Evolutionary conservation across 2,797 vertebrate genomes (phyloP).

Genomic region (Pantherophis alleghaniensis): DNA sequence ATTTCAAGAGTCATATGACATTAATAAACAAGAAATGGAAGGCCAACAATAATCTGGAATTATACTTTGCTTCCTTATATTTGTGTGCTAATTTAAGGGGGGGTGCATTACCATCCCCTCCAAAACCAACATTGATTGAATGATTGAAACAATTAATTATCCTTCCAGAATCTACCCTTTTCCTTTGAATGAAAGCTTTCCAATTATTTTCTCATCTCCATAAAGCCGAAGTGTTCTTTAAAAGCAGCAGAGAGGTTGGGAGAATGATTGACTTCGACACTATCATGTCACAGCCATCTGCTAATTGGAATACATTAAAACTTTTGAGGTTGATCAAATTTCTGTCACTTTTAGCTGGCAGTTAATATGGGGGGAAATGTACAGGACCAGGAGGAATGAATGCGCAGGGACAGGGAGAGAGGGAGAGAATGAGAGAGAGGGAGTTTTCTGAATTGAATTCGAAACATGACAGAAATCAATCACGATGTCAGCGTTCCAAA

Average conservation of each 20-base stretch:
- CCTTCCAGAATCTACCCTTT: not conserved
- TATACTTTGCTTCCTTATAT: not conserved
- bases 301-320: conserved; percentile 31
- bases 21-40: not conserved
- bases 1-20: not conserved
- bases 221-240: conserved; percentile 12
- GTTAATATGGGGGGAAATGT: conserved; percentile 26
- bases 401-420: not conserved
- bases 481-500: not conserved
- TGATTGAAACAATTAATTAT: conserved; percentile 32
- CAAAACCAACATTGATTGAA: not conserved
- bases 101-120: not conserved
- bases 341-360: conserved; percentile 26
- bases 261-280: conserved; percentile 4
- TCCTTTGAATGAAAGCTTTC: not conserved
- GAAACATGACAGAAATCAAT: not conserved
- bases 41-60: not conserved
- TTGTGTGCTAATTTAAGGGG: not conserved
- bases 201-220: not conserved
- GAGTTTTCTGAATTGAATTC: not conserved
- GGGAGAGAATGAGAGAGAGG: not conserved
- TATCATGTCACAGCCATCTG: conserved; percentile 7
- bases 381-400: conserved; percentile 5
- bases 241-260: conserved; percentile 5
- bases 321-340: conserved; percentile 27